phyloP scores from a whole-genome alignment of 2,113 vertebrate species.

The Tinamus guttatus region DNA sequence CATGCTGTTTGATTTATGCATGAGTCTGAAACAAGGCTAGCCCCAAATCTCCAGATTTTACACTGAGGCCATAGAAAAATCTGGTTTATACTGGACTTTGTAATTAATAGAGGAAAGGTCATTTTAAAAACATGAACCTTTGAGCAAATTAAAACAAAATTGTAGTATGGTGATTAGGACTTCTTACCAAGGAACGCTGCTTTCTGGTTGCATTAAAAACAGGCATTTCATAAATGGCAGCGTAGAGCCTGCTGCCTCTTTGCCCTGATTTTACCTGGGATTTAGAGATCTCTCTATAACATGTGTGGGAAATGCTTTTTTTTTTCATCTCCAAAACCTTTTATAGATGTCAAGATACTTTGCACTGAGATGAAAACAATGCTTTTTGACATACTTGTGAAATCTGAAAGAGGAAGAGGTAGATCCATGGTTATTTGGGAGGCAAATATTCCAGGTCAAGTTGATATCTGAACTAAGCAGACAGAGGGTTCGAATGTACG shows the following conservation, averaged over 20 bases:
- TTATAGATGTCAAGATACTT: not conserved
- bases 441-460: not conserved
- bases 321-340: not conserved
- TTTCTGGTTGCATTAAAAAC: conserved; percentile 36
- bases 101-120: conserved; percentile 61
- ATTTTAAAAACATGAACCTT: conserved; percentile 54
- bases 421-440: not conserved
- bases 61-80: conserved; percentile 28
- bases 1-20: conserved; percentile 18
- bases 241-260: not conserved
- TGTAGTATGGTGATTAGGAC: not conserved
- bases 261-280: conserved; percentile 21
- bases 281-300: not conserved
- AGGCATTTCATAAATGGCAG: conserved; percentile 10
- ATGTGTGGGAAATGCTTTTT: not conserved
- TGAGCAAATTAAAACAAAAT: conserved; percentile 19
- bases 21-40: conserved; percentile 10
- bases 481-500: not conserved
- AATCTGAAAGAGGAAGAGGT: not conserved
- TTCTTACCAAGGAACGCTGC: conserved; percentile 30
- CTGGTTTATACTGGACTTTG: conserved; percentile 13
- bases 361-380: not conserved
- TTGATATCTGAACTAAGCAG: not conserved
- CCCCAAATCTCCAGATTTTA: conserved; percentile 36
- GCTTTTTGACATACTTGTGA: not conserved